Percentiles rank a stretch among this genome's conserved stretches.
These are phyloP conservation scores for Drosophila cardini DNA, from an alignment of 1,140 invertebrate species.

Conservation along the genomic window DNA sequence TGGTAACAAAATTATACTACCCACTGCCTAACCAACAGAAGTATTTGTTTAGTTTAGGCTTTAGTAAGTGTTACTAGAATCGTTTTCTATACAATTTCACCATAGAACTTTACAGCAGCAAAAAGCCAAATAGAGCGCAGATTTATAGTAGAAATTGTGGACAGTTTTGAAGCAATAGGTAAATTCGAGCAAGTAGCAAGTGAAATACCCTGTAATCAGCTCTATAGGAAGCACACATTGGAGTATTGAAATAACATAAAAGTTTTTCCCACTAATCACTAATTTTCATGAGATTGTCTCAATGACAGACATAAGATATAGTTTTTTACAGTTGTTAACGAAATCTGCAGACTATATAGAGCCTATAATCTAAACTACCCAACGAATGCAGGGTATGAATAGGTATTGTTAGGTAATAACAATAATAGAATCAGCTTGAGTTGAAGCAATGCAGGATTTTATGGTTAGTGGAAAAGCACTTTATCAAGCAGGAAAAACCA, in stretches of 20 bases:
- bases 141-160: constrained; percentile 23
- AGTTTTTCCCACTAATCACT: no score
- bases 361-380: not conserved
- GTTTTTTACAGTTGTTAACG: no score
- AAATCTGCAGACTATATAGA: not conserved
- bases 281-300: no score
- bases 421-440: constrained; percentile 17
- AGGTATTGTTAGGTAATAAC: constrained; percentile 25
- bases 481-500: constrained; percentile 22
- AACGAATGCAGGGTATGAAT: not conserved
- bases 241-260: not conserved
- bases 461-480: constrained; percentile 27
- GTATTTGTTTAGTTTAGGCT: constrained; percentile 1
- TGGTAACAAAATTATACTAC: no score
- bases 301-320: no score
- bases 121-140: constrained; percentile 29
- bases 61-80: constrained; percentile 13
- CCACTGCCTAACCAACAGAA: not conserved
- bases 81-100: constrained; percentile 39
- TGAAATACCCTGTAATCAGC: no score
- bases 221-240: no score
- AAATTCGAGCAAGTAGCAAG: no score
- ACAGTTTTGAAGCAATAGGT: constrained; percentile 13
- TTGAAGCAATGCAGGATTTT: constrained; percentile 22
- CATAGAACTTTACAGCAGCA: constrained; percentile 7